A percentile compares a stretch with the other conserved stretches of the same genome.
Conservation (phyloP, 1,140 invertebrate species). For the Pseudoatta argentina region DNA sequence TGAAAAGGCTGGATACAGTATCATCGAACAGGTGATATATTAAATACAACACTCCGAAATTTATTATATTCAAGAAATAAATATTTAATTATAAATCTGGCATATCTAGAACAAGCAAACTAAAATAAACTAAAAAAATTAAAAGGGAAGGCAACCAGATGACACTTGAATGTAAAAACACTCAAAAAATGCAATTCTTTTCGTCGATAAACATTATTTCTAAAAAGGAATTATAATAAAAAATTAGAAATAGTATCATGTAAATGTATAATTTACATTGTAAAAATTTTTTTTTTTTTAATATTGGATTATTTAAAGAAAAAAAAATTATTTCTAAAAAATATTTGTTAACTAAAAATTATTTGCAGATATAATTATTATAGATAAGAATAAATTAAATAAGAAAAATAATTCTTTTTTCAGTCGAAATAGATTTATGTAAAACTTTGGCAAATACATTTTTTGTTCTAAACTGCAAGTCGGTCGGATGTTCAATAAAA, state of each 20-base stretch:
- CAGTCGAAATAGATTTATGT: too few species aligned
- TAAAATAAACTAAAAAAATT: neutral
- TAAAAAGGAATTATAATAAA: constrained; percentile 12
- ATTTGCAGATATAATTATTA: neutral
- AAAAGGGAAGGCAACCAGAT: too few species aligned
- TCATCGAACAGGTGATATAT: constrained; percentile 88
- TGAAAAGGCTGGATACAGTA: constrained; percentile 89
- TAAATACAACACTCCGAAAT: neutral
- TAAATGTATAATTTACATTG: neutral
- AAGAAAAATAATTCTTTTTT: too few species aligned
- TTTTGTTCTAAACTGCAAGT: too few species aligned
- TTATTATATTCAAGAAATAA: neutral
- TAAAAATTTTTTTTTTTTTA: neutral
- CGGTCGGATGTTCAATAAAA: neutral
- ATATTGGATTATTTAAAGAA: neutral
- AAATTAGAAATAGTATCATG: neutral
- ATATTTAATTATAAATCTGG: constrained; percentile 4
- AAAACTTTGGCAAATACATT: too few species aligned
- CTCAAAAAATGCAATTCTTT: neutral
- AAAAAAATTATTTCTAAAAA: neutral
- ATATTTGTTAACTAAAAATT: neutral
- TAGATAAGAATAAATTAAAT: too few species aligned
- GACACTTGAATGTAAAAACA: neutral
- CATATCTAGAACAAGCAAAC: neutral
- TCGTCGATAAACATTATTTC: neutral